These are phyloP conservation scores for Bombus pascuorum DNA, from an alignment of 1,140 invertebrate species.

Conservation along the genomic window DNA sequence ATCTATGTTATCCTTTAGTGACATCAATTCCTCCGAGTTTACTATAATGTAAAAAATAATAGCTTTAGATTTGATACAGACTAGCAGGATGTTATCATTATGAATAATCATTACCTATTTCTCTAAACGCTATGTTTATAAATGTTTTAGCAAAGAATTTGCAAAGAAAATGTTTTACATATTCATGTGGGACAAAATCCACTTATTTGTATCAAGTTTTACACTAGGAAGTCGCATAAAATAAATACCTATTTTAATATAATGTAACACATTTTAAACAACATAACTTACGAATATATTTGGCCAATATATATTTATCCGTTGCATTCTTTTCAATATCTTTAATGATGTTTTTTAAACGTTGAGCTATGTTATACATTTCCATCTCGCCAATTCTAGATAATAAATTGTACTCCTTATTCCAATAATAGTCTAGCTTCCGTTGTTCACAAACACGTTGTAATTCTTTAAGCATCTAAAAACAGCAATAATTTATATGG, in stretches of 20 bases:
- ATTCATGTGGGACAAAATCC: background rate
- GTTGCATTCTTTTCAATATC: constrained; percentile 28
- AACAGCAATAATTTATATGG: constrained; percentile 11
- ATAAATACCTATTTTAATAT: background rate
- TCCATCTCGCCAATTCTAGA: background rate
- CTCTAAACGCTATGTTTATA: background rate
- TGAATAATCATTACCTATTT: background rate
- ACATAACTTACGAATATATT: constrained; percentile 63
- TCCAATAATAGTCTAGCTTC: constrained; percentile 63
- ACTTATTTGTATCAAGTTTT: background rate
- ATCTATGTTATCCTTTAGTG: background rate
- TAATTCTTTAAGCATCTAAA: constrained; percentile 70
- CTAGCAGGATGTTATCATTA: background rate
- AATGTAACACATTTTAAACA: background rate
- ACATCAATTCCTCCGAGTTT: background rate
- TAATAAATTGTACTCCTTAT: constrained; percentile 64
- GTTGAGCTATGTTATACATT: constrained; percentile 38
- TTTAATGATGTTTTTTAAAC: constrained; percentile 55
- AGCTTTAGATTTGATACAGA: background rate
- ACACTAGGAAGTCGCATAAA: background rate
- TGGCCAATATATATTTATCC: constrained; percentile 53
- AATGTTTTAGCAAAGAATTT: background rate
- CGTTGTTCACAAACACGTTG: constrained; percentile 15
- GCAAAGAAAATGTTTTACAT: background rate
- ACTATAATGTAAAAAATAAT: constrained; percentile 21